Conservation (phyloP, 2,113 vertebrate species). For the Crotalus helleri region DNA sequence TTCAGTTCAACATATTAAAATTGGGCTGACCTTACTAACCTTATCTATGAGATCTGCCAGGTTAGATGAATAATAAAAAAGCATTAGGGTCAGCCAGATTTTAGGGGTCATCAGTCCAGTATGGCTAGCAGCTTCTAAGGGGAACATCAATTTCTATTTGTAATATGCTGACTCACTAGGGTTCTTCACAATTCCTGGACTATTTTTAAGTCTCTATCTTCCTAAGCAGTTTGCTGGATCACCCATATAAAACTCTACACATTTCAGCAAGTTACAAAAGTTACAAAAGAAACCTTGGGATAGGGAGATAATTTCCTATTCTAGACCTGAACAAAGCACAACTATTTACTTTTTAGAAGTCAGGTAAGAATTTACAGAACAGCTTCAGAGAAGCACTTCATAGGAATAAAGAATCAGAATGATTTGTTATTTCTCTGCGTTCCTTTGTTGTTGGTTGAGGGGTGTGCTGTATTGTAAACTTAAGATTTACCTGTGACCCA, state of each 20-base stretch:
- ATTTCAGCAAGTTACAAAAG: background rate
- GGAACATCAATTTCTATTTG: background rate
- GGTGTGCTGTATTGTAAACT: background rate
- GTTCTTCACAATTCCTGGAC: background rate
- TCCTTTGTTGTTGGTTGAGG: no score
- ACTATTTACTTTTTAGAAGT: background rate
- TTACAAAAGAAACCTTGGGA: background rate
- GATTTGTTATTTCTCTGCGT: background rate
- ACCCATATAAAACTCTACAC: rapidly evolving
- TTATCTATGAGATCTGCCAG: constrained; percentile 45
- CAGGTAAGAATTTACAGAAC: background rate
- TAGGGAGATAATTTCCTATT: background rate
- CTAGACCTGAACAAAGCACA: background rate
- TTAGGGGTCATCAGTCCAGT: constrained; percentile 10
- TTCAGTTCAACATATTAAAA: constrained; percentile 61
- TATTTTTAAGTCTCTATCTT: background rate
- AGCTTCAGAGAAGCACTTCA: background rate
- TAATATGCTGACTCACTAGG: background rate
- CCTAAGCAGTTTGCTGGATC: background rate
- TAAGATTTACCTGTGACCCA: background rate
- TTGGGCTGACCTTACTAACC: constrained; percentile 52
- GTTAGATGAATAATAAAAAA: constrained; percentile 72
- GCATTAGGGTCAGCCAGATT: constrained; percentile 24
- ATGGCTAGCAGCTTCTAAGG: background rate
- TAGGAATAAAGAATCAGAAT: background rate